These are phyloP conservation scores for Notarius quadriscutis DNA, from an alignment of 2,113 vertebrate species.

Conservation along the genomic window DNA sequence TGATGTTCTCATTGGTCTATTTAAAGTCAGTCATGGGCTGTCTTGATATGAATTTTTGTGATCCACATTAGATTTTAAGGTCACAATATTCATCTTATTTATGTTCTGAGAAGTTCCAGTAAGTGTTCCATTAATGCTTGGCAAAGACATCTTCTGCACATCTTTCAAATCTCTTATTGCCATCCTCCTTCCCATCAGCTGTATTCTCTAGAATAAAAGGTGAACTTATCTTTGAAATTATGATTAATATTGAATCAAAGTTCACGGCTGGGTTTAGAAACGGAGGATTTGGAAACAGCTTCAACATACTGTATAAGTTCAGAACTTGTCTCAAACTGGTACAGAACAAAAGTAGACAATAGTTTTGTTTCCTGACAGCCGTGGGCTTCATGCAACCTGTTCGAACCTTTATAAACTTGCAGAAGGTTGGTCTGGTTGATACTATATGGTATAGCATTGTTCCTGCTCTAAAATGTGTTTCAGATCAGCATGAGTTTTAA, in stretches of 20 bases:
- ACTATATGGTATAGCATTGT: neutral
- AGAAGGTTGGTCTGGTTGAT: neutral
- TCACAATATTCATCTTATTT: neutral
- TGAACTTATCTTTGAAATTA: neutral
- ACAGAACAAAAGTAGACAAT: neutral
- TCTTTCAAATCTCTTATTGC: neutral
- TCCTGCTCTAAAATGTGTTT: slow-evolving; percentile 18
- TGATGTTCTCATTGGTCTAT: neutral
- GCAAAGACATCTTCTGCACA: neutral
- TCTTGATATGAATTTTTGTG: neutral
- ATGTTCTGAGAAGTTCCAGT: neutral
- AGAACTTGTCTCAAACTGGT: neutral
- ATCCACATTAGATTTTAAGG: neutral
- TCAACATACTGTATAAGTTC: neutral
- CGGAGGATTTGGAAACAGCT: neutral
- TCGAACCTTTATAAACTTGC: neutral
- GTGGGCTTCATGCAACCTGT: neutral
- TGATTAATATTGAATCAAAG: neutral
- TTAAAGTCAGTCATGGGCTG: neutral
- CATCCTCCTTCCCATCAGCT: neutral
- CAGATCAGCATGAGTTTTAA: neutral
- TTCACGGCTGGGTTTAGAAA: neutral
- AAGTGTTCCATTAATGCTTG: neutral
- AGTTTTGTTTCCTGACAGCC: neutral
- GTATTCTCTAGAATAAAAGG: neutral